Base-by-base conservation (phyloP, 1,140 invertebrate species). In the Galendromus occidentalis region DNA sequence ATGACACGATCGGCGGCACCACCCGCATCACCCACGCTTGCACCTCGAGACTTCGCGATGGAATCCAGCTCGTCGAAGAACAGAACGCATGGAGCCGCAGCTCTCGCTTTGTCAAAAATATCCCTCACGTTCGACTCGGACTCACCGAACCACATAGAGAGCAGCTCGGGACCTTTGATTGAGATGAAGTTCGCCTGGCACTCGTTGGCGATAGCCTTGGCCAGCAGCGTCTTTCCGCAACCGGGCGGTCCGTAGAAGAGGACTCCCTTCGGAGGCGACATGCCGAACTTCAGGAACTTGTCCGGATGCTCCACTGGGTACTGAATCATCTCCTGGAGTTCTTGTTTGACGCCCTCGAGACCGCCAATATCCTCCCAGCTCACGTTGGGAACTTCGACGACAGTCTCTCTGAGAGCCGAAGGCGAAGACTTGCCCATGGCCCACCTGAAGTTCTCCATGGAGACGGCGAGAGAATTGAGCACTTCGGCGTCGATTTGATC, bases 61-160 rank as follows among this genome's bases (percentile, higher is more conserved):
- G 93, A 94, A 79, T 98, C 96, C 65, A 99, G 98, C 81, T 99
- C 96, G 76, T 98, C 96, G 68, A 99, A 97, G 74, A 99, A 99
- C 67, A 99, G 87, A 0, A 98, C 91, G 77, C 94, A 98, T 0
- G 96, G 95, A 18, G 94, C 86, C 45, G 85, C 80, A 70, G 85
- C 84, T 75, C 97, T 98, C 17, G 94, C 93, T 28, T 87, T 85
- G 75, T 85, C 88, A 73, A 98, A 99, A 51, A 99, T 79, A 76
- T 98, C 91, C 67, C 95, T 78, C 29, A 99, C 91, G 72, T 93
- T 77, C 69, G 91, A 78, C 14, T 95, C 93, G 7, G 95, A 95
- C 76, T 95, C 91, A 0, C 95, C 96, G 45, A 98, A 95, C 51
- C 98, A 82, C 64, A 99, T 85, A 79, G 98, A 95, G 76, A 98